Evolutionary conservation across 2,797 vertebrate species (phyloP).

Genomic region (Enteromius argenteus): DNA sequence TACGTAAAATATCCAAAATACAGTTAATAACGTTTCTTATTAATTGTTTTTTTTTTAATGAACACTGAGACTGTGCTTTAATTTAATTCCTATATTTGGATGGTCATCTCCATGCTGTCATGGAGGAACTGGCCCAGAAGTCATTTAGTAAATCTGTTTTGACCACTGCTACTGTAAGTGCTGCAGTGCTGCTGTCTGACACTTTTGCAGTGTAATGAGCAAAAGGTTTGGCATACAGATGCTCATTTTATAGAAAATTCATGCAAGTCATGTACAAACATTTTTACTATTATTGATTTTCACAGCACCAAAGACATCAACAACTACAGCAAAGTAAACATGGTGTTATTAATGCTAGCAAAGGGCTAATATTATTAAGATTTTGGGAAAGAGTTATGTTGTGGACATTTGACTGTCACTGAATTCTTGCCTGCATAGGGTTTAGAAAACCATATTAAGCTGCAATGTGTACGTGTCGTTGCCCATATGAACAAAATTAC

Average conservation of each 20-base stretch:
- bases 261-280: background rate
- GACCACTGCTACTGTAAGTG: background rate
- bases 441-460: background rate
- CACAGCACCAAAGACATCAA: background rate
- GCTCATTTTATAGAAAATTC: background rate
- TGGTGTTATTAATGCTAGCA: background rate
- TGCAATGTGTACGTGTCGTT: too few relatives aligned
- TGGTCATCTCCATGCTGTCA: background rate
- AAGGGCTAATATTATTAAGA: background rate
- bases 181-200: background rate
- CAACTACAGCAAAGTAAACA: background rate
- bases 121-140: background rate
- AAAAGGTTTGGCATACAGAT: background rate
- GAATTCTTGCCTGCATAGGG: background rate
- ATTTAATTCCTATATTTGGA: background rate
- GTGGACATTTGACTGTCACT: background rate
- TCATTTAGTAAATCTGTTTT: background rate
- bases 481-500: background rate
- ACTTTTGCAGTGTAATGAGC: background rate
- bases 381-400: too few relatives aligned
- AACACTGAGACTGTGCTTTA: background rate
- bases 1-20: too few relatives aligned
- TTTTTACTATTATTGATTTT: too few relatives aligned
- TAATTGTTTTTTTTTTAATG: background rate
- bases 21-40: too few relatives aligned